Base-by-base conservation (phyloP, 2,797 vertebrate genomes). In the Melanotaenia maccullochi region DNA sequence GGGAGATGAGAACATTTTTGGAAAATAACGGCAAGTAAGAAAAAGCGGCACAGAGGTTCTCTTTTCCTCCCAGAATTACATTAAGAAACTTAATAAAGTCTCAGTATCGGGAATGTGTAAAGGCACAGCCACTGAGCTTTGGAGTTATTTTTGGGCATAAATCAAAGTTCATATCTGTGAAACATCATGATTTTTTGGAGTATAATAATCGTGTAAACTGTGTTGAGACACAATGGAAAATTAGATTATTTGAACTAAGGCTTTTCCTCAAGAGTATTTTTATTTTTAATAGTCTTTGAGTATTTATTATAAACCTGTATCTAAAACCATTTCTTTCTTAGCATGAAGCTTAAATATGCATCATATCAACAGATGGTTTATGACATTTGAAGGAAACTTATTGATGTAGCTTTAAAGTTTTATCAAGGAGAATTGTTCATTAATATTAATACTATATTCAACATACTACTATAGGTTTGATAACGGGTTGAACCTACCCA, bases 31-130 rank as follows among this genome's bases (percentile, higher is more conserved):
- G 25, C 11, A 30, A n/a, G 12, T 38, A 22, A 42, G n/a, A 7
- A 28, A 14, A 25, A 16, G 3, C 5, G 18, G n/a, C 5, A 0
- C 9, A 3, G 35, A 22, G 6, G 3, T 12, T 6, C 0, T 4
- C 8, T 7, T 47, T 36, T 25, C 7, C 33, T 25, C 1, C 2
- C 9, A 25, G 38, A 74, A 58, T 85, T 55, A 59, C 14, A 28
- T 62, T 70, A 82, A 64, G 38, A 24, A 83, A 77, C 76, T 58
- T 40, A 74, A 83, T 72, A 68, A 68, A 70, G 36, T 75, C 40
- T 36, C 16, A 2, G 33, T 20, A 47, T 75, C 58, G 56, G 6
- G 54, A 51, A 28, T 56, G 51, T 28, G 44, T 1, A 22, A 49
- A 51, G 33, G 18, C 16, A n/a, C 30, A 54, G 13, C 0, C 44